Evolutionary conservation across 2,888 invertebrate genomes (phyloP).

Genomic region (Cataglyphis altisquamis): DNA sequence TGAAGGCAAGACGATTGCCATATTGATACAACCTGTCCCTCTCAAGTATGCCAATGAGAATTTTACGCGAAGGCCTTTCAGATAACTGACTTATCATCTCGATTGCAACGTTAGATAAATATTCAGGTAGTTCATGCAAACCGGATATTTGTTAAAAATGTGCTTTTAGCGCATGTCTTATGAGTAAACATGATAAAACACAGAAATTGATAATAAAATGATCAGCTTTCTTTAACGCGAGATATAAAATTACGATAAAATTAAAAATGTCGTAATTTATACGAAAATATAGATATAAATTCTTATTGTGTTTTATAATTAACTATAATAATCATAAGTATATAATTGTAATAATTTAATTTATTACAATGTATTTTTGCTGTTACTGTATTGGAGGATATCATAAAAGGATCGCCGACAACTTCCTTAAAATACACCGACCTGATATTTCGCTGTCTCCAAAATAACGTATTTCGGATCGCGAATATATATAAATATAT

Average conservation of each 20-base stretch:
- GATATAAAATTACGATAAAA: not conserved
- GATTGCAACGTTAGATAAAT: conserved; percentile 54
- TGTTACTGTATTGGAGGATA: not conserved
- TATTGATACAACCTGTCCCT: conserved; percentile 45
- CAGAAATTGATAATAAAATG: not conserved
- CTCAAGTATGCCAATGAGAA: conserved; percentile 51
- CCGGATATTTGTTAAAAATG: not conserved
- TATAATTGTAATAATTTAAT: not conserved
- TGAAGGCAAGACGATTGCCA: conserved; percentile 12
- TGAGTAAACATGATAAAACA: conserved; percentile 29
- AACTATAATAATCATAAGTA: conserved; percentile 7
- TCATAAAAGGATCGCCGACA: not conserved
- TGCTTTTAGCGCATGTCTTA: not conserved
- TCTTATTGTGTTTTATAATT: not conserved
- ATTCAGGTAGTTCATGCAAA: conserved; percentile 25
- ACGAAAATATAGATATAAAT: not conserved
- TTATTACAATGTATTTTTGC: not conserved
- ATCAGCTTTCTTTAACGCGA: not conserved
- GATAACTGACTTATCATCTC: conserved; percentile 56
- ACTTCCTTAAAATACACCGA: not conserved
- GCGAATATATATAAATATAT: too few species aligned
- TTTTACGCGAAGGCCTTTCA: conserved; percentile 21
- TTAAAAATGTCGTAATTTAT: not conserved
- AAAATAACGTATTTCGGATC: conserved; percentile 4
- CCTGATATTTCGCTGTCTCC: not conserved